Conservation (phyloP, 2,888 invertebrate genomes). For the Caenorhabditis macrosperma region DNA sequence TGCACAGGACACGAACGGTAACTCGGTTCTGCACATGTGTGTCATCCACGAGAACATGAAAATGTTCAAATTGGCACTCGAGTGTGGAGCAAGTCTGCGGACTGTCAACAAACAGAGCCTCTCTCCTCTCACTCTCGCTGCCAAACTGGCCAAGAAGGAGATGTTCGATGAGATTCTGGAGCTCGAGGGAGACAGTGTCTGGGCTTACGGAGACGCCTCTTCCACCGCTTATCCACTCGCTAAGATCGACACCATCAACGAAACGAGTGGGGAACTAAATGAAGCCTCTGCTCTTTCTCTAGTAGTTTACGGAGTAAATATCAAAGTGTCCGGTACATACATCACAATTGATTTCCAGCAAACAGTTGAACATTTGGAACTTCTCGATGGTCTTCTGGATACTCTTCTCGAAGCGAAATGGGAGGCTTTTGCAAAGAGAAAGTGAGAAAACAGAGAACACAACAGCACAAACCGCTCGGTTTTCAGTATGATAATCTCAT, state of each 20-base stretch:
- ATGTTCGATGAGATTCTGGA: constrained; percentile 98
- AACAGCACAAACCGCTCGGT: constrained; percentile 83
- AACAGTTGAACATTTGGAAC: constrained; percentile 92
- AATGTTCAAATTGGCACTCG: constrained; percentile 94
- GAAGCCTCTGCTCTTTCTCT: constrained; percentile 95
- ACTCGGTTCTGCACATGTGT: constrained; percentile 94
- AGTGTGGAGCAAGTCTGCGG: constrained; percentile 90
- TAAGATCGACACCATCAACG: constrained; percentile 95
- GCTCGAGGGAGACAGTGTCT: constrained; percentile 95
- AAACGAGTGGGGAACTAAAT: constrained; percentile 92
- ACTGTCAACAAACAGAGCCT: constrained; percentile 90
- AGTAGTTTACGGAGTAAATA: constrained; percentile 92
- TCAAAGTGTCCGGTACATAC: constrained; percentile 81
- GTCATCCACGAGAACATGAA: constrained; percentile 91
- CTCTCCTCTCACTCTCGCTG: constrained; percentile 93
- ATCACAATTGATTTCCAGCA: constrained; percentile 87
- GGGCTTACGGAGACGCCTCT: constrained; percentile 88
- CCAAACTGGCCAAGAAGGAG: constrained; percentile 89
- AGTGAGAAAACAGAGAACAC: no score
- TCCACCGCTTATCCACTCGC: constrained; percentile 91
- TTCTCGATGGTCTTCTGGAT: constrained; percentile 94
- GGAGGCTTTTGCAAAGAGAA: constrained; percentile 94
- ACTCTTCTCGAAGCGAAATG: constrained; percentile 97
- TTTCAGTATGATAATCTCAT: constrained; percentile 82
- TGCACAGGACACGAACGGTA: constrained; percentile 95